phyloP scores from a whole-genome alignment of 2,797 vertebrate species.

The Aphelocoma californica region DNA sequence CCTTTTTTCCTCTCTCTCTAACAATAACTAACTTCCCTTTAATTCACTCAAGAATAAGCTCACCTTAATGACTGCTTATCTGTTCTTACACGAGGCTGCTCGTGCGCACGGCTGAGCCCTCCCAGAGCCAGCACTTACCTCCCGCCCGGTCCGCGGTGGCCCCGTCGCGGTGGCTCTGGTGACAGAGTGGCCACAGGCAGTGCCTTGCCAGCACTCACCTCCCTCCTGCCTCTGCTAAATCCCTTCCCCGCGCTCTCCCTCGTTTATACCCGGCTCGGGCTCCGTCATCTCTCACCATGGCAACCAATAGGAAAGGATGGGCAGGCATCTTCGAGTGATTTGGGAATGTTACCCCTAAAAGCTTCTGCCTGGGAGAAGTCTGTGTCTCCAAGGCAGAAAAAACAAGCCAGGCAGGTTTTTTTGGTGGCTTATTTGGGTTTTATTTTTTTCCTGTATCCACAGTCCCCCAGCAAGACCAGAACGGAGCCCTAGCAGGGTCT shows the following conservation, averaged over 20 bases:
- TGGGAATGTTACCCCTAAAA: conserved; percentile 33
- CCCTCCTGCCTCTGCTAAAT: conserved; percentile 52
- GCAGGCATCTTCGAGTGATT: conserved; percentile 36
- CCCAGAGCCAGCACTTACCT: conserved; percentile 36
- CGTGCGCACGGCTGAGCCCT: background rate
- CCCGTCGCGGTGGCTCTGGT: background rate
- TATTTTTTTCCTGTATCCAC: background rate
- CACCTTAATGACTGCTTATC: too few species aligned
- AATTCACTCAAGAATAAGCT: background rate
- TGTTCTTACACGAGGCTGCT: background rate
- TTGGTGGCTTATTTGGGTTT: background rate
- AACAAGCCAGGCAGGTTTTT: background rate
- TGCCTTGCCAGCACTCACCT: background rate
- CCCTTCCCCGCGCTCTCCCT: conserved; percentile 28
- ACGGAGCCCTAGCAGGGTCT: background rate
- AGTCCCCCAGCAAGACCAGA: background rate
- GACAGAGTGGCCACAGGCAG: background rate
- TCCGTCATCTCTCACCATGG: conserved; percentile 77
- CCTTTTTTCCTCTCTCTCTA: background rate
- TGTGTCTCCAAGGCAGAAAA: background rate
- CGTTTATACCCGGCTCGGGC: conserved; percentile 66
- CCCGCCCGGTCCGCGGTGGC: background rate
- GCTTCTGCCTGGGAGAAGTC: background rate
- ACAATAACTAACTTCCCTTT: background rate
- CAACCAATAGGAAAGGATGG: conserved; percentile 71